phyloP scores from a whole-genome alignment of 1,140 invertebrate genomes.

The Ctenoplectra terminalis region DNA sequence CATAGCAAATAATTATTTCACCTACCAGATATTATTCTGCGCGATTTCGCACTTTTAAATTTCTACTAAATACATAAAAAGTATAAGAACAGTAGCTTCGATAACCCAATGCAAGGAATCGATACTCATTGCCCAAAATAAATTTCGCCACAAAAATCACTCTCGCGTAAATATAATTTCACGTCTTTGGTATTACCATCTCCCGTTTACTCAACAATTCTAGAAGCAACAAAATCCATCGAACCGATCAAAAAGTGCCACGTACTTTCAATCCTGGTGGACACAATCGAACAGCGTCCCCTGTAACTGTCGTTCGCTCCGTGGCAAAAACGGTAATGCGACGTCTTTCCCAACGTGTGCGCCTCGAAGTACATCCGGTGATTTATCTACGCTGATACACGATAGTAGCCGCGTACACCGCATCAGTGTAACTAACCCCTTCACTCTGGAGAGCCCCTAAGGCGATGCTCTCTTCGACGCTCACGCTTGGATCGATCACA shows the following conservation, averaged over 20 bases:
- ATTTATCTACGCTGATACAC: slow-evolving; percentile 69
- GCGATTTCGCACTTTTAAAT: no score
- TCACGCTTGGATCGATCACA: slow-evolving; percentile 66
- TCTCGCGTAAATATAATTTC: no score
- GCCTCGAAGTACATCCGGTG: slow-evolving; percentile 64
- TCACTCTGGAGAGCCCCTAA: slow-evolving; percentile 64
- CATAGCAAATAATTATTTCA: no score
- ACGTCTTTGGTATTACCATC: no score
- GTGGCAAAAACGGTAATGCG: slow-evolving; percentile 62
- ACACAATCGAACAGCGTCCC: not conserved
- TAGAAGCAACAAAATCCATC: not conserved
- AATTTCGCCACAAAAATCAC: no score
- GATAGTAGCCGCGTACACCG: slow-evolving; percentile 65
- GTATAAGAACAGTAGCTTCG: no score
- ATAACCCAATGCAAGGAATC: no score
- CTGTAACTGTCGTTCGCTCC: not conserved
- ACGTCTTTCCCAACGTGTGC: slow-evolving; percentile 60
- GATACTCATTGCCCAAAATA: no score
- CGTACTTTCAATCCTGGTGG: not conserved
- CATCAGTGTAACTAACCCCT: slow-evolving; percentile 67
- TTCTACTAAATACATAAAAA: no score
- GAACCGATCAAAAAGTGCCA: not conserved
- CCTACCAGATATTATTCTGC: no score
- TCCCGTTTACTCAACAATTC: not conserved
- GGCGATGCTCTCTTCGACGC: slow-evolving; percentile 72